Evolutionary conservation across 2,888 invertebrate genomes (phyloP), one percentile per base, ranked within the genome.

Genomic region (Andrena praecox): DNA sequence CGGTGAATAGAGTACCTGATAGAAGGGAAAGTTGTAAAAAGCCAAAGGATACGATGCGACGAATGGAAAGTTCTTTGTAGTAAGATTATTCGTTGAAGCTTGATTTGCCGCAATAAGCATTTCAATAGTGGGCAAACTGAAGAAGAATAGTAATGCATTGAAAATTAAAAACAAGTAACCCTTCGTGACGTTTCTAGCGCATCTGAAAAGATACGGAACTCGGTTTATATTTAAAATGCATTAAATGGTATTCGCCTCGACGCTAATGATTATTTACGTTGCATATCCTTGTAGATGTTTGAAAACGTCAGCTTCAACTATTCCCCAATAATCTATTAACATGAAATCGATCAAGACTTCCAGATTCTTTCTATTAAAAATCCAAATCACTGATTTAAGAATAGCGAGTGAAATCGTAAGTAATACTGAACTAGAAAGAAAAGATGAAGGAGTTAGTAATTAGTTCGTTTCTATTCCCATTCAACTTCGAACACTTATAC

Each of bases 91-190:
- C 10, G 29, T 35, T n/a, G 72, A 74, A 29, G 12, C 72, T 52
- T 70, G 71, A 35, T 71, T 48, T 4, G n/a, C 12, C 1, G 35
- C n/a, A 56, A 86, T 63, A 7, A 87, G 2, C 64, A 80, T 77
- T 2, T 86, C 85, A 31, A 87, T 75, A 4, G 89, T 77, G 69
- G 90, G 91, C 60, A 91, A 59, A 67, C 86, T 85, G 72, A 63
- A 91, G 82, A 92, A 92, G 59, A 92, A 77, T 31, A 90, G 5
- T 63, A 92, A 82, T 63, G 91, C 68, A 73, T 91, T 91, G 20
- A 70, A 69, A 76, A 92, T 89, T 31, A 92, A 71, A 63, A 90
- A 84, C 4, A 87, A 73, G 70, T 91, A 92, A 33, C 89, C 85
- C 48, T 86, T 84, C 8, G 92, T 91, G 54, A 89, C 77, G 24